Conservation (phyloP, 2,113 vertebrate species). For the Coreoperca whiteheadi region DNA sequence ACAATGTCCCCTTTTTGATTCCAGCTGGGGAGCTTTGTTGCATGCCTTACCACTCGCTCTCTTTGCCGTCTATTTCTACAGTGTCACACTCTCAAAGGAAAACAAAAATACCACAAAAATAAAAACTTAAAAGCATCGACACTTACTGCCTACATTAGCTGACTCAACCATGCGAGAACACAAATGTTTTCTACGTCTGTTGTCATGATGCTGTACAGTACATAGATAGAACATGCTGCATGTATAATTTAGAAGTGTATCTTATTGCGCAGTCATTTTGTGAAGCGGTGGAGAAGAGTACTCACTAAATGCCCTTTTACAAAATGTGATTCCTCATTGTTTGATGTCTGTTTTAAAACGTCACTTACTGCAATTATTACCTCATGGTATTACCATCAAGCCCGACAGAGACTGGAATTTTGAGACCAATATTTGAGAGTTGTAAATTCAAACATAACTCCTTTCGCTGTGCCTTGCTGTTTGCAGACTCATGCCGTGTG, state of each 20-base stretch:
- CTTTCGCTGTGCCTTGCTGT: too few relatives aligned
- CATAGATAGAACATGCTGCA: background rate
- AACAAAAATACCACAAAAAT: background rate
- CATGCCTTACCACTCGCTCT: too few relatives aligned
- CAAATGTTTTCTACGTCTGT: background rate
- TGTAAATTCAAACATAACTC: background rate
- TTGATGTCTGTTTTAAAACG: background rate
- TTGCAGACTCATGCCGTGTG: too few relatives aligned
- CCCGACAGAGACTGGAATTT: background rate
- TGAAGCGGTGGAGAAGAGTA: background rate
- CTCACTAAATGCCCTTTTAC: background rate
- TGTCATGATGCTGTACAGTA: background rate
- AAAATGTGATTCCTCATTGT: background rate
- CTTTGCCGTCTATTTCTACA: background rate
- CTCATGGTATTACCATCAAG: background rate
- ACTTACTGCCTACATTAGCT: background rate
- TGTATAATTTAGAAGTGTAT: background rate
- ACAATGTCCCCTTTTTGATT: background rate
- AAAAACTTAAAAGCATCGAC: background rate
- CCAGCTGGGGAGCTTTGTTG: background rate
- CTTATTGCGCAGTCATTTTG: background rate
- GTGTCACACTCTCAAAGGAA: background rate
- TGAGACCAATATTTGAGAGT: background rate
- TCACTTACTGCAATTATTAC: background rate
- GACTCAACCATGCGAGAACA: background rate